phyloP scores from a whole-genome alignment of 2,888 invertebrate species.

The Carabus problematicus region DNA sequence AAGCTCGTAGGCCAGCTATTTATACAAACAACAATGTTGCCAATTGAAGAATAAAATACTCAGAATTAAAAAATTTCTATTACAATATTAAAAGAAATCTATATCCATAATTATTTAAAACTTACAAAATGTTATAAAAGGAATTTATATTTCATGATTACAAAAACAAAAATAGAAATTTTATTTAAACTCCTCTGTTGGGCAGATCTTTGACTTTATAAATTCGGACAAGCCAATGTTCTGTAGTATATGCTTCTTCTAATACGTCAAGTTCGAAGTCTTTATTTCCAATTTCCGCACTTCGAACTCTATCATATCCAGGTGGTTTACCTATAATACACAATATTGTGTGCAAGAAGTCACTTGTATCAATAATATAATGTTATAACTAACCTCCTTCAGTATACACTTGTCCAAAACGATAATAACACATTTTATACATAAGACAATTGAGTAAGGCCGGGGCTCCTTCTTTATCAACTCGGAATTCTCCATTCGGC shows the following conservation, averaged over 20 bases:
- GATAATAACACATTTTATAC: slow-evolving; percentile 99
- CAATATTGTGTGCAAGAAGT: slow-evolving; percentile 20
- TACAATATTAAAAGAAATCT: background rate
- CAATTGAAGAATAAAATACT: slow-evolving; percentile 22
- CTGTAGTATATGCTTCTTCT: slow-evolving; percentile 99
- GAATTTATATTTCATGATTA: slow-evolving; percentile 39
- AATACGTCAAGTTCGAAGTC: slow-evolving; percentile 97
- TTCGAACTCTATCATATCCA: slow-evolving; percentile 94
- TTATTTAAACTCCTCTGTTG: slow-evolving; percentile 78
- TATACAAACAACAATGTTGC: slow-evolving; percentile 26
- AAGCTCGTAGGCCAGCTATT: slow-evolving; percentile 18
- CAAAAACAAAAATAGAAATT: slow-evolving; percentile 18
- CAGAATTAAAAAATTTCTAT: slow-evolving; percentile 13
- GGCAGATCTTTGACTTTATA: slow-evolving; percentile 96
- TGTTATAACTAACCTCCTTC: slow-evolving; percentile 74
- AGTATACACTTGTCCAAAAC: slow-evolving; percentile 95
- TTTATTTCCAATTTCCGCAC: slow-evolving; percentile 98
- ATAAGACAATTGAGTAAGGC: slow-evolving; percentile 95
- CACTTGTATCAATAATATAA: too few relatives aligned
- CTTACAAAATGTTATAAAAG: slow-evolving; percentile 38
- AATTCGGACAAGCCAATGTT: slow-evolving; percentile 98
- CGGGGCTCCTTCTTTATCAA: slow-evolving; percentile 92
- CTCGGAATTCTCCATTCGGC: slow-evolving; percentile 91
- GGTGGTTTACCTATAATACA: slow-evolving; percentile 80
- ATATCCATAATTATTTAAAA: slow-evolving; percentile 18